A percentile compares a stretch with the other conserved stretches of the same genome.
These are phyloP conservation scores for Scaptomyza reducta DNA, from an alignment of 2,888 invertebrate genomes.

Conservation along the genomic window DNA sequence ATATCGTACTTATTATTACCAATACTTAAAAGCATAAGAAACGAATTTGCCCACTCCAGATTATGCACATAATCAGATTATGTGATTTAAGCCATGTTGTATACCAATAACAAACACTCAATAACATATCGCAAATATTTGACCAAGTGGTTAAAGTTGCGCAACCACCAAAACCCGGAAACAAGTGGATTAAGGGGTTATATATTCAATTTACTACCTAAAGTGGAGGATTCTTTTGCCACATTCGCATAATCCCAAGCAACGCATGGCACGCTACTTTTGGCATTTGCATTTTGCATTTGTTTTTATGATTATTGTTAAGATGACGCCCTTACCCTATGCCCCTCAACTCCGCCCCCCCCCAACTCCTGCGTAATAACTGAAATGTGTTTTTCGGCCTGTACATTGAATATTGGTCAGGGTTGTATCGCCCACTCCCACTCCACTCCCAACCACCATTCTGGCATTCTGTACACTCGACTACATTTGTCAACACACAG, in stretches of 20 bases:
- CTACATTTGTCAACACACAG: slow-evolving; percentile 77
- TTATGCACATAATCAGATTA: slow-evolving; percentile 54
- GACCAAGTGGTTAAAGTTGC: slow-evolving; percentile 42
- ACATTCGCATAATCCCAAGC: slow-evolving; percentile 25
- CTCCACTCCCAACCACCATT: too few relatives aligned
- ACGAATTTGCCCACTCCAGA: slow-evolving; percentile 1
- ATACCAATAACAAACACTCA: slow-evolving; percentile 66
- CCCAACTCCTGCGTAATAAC: slow-evolving; percentile 65
- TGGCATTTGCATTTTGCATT: slow-evolving; percentile 72
- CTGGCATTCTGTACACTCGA: slow-evolving; percentile 18
- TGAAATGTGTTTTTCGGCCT: slow-evolving; percentile 80
- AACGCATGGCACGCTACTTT: slow-evolving; percentile 28
- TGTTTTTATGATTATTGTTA: slow-evolving; percentile 81
- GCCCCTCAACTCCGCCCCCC: neutral
- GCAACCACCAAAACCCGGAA: slow-evolving; percentile 40
- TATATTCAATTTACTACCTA: neutral
- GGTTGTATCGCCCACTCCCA: slow-evolving; percentile 21
- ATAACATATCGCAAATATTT: slow-evolving; percentile 63
- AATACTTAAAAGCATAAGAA: slow-evolving; percentile 3
- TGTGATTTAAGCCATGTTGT: slow-evolving; percentile 40
- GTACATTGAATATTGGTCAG: slow-evolving; percentile 47
- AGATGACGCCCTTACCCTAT: slow-evolving; percentile 48
- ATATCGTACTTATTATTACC: slow-evolving; percentile 22
- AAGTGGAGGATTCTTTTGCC: neutral
- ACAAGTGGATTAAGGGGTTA: slow-evolving; percentile 81